Percentiles rank a stretch among this genome's conserved stretches.
phyloP scores from a whole-genome alignment of 2,113 vertebrate species.

The Gymnocephalus cernua region DNA sequence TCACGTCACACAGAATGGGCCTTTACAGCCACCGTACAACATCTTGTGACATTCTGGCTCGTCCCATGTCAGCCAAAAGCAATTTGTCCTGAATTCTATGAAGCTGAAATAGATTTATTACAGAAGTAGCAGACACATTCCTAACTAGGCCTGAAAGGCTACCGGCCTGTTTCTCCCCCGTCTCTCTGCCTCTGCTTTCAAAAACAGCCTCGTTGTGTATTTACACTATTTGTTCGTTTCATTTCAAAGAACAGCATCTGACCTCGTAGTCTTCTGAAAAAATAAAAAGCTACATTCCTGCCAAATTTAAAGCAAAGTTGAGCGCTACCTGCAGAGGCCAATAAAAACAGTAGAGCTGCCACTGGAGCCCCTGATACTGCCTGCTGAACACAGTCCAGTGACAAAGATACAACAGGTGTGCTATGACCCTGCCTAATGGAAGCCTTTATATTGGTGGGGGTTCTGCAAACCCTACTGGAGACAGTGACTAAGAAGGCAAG shows the following conservation, averaged over 20 bases:
- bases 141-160: constrained; percentile 34
- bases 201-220: constrained; percentile 45
- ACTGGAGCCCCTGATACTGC: constrained; percentile 4
- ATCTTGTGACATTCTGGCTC: constrained; percentile 44
- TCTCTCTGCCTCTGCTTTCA: not conserved
- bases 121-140: constrained; percentile 56
- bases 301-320: constrained; percentile 15
- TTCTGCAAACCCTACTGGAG: constrained; percentile 24
- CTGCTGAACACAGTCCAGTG: constrained; percentile 1
- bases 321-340: constrained; percentile 28
- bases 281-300: not conserved
- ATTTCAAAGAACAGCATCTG: not conserved
- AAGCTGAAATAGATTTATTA: constrained; percentile 78
- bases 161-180: not conserved
- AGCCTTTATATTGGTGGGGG: constrained; percentile 10
- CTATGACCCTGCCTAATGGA: constrained; percentile 22
- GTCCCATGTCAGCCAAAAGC: constrained; percentile 81
- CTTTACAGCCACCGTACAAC: constrained; percentile 28
- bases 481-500: constrained; percentile 20
- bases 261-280: not conserved
- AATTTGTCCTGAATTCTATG: constrained; percentile 70
- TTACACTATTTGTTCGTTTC: constrained; percentile 33
- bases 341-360: constrained; percentile 22
- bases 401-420: constrained; percentile 67
- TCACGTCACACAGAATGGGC: not conserved